phyloP scores from a whole-genome alignment of 2,113 vertebrate genomes.

The Coptodon rendalli region DNA sequence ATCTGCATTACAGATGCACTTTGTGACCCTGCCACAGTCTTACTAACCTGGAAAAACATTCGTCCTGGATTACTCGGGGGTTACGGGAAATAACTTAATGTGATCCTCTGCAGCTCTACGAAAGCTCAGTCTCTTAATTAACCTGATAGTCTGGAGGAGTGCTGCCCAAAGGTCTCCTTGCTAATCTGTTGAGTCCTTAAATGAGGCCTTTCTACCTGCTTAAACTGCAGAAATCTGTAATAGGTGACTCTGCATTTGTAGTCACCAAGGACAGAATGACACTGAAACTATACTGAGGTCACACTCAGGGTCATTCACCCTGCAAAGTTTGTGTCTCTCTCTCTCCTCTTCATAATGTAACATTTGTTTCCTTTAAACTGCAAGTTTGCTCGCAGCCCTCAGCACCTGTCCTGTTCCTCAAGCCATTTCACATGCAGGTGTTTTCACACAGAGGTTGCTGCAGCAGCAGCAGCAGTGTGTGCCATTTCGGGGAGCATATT shows the following conservation, averaged over 20 bases:
- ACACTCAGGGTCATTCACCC: not conserved
- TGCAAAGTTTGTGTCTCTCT: not conserved
- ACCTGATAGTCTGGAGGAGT: conserved; percentile 6
- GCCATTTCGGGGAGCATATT: conserved; percentile 13
- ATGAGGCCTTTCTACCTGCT: not conserved
- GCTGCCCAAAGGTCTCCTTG: not conserved
- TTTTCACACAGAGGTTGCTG: not conserved
- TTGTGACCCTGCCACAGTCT: not conserved
- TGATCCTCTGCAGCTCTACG: not conserved
- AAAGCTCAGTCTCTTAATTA: conserved; percentile 28
- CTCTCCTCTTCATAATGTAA: not conserved
- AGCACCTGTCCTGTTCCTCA: not conserved
- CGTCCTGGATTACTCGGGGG: conserved; percentile 1
- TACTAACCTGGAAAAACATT: not conserved
- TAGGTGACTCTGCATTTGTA: conserved; percentile 11
- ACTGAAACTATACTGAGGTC: not conserved
- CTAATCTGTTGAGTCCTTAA: conserved; percentile 18
- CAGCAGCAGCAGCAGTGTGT: not conserved
- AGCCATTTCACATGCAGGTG: conserved; percentile 25
- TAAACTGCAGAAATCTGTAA: not conserved
- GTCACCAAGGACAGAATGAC: not conserved
- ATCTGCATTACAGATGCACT: not conserved
- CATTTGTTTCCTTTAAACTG: not conserved
- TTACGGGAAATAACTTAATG: not conserved
- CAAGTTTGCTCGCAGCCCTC: not conserved